Percentiles rank a stretch among this genome's conserved stretches.
phyloP scores from a whole-genome alignment of 2,888 invertebrate species.

The Enchytraeus crypticus region DNA sequence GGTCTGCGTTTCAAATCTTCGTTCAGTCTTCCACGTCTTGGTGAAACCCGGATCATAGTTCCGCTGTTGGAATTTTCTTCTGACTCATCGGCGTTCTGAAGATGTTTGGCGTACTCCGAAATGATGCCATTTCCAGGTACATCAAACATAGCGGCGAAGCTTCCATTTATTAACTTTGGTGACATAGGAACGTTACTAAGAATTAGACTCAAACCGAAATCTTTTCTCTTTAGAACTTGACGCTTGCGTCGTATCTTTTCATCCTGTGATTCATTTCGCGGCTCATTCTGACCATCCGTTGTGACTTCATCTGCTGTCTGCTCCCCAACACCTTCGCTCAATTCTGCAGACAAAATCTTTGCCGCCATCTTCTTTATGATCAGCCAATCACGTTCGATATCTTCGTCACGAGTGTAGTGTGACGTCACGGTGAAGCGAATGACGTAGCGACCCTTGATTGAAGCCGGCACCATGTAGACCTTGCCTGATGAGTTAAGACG shows the following conservation, averaged over 20 bases:
- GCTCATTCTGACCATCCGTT: not conserved
- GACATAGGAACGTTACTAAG: conserved; percentile 91
- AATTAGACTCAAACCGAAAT: conserved; percentile 84
- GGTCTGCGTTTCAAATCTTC: conserved; percentile 38
- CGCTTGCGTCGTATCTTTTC: conserved; percentile 3
- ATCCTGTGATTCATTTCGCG: not conserved
- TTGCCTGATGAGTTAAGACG: conserved; percentile 75
- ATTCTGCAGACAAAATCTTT: conserved; percentile 35
- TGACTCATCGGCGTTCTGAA: conserved; percentile 31
- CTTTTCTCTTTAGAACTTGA: conserved; percentile 31
- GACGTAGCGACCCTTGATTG: conserved; percentile 70
- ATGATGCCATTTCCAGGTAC: conserved; percentile 31
- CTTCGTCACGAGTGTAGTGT: conserved; percentile 59
- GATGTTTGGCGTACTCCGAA: conserved; percentile 36
- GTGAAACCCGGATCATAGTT: conserved; percentile 39
- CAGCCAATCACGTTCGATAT: conserved; percentile 68
- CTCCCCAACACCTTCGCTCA: conserved; percentile 4
- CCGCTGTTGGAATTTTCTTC: too few relatives aligned
- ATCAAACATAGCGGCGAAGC: conserved; percentile 47
- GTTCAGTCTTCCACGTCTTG: conserved; percentile 37
- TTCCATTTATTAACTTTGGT: conserved; percentile 69
- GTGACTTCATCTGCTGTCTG: not conserved
- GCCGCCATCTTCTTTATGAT: conserved; percentile 48
- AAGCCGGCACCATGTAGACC: conserved; percentile 88
- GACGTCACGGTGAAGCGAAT: conserved; percentile 91